A percentile compares a stretch with the other conserved stretches of the same genome.
Evolutionary conservation across 2,113 vertebrate species (phyloP).

Genomic region (Arenaria interpres): DNA sequence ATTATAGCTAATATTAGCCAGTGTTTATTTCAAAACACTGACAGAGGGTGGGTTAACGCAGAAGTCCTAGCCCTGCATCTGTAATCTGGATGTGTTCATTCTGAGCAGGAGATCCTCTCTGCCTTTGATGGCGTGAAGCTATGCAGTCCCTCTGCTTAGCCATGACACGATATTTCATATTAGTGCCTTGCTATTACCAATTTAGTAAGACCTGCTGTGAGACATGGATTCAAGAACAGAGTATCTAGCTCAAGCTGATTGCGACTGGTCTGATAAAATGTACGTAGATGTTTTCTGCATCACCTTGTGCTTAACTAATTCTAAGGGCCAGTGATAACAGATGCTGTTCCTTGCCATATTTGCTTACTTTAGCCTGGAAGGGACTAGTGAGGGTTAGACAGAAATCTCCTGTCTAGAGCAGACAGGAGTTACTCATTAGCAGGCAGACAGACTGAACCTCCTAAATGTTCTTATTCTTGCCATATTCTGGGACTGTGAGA

Average conservation of each 20-base stretch:
- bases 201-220: not conserved
- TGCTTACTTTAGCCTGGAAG: not conserved
- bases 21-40: not conserved
- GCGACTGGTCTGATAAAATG: not conserved
- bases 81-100: not conserved
- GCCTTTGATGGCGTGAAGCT: not conserved
- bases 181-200: not conserved
- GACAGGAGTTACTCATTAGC: not conserved
- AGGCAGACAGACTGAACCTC: not conserved
- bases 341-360: not conserved
- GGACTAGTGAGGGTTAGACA: not conserved
- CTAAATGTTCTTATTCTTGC: not conserved
- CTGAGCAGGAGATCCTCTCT: not conserved
- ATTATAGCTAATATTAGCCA: not conserved
- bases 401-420: not conserved
- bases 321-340: not conserved
- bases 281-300: not conserved
- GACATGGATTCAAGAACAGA: not conserved
- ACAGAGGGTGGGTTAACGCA: not conserved
- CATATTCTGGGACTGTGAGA: not conserved
- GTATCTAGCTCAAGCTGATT: not conserved
- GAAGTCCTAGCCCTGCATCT: not conserved
- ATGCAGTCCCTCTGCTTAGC: not conserved
- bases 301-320: not conserved
- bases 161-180: rapidly evolving